Conservation (phyloP, 2,888 invertebrate genomes). For the Liodrosophila aerea region DNA sequence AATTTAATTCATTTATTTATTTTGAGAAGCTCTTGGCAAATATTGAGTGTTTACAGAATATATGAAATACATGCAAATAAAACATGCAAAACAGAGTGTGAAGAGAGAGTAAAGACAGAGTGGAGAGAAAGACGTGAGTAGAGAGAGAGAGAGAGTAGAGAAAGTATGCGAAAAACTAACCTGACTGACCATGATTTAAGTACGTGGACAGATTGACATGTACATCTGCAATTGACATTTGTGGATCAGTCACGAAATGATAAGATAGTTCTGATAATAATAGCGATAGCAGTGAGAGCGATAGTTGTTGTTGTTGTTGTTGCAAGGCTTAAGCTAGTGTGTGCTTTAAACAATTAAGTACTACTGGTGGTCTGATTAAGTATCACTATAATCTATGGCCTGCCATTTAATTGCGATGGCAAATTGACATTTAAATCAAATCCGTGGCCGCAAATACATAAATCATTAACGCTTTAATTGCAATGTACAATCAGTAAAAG, state of each 20-base stretch:
- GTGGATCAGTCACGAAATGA: conserved; percentile 62
- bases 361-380: background rate
- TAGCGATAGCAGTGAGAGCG: conserved; percentile 16
- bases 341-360: background rate
- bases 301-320: too few species aligned
- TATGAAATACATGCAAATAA: conserved; percentile 57
- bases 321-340: background rate
- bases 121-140: background rate
- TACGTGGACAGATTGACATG: conserved; percentile 82
- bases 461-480: conserved; percentile 74
- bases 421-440: conserved; percentile 63
- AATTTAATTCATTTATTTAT: conserved; percentile 34
- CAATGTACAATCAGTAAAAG: conserved; percentile 62
- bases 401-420: conserved; percentile 23
- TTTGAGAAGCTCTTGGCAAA: conserved; percentile 34
- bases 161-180: conserved; percentile 75
- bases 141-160: conserved; percentile 9
- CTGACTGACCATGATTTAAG: conserved; percentile 83
- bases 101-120: conserved; percentile 8
- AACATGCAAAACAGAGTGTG: conserved; percentile 49
- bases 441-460: conserved; percentile 59
- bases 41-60: conserved; percentile 32
- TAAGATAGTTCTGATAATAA: conserved; percentile 28
- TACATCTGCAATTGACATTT: conserved; percentile 80
- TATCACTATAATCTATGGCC: conserved; percentile 2